Evolutionary conservation across 2,888 invertebrate genomes (phyloP).

Genomic region (Platycnemis pennipes): DNA sequence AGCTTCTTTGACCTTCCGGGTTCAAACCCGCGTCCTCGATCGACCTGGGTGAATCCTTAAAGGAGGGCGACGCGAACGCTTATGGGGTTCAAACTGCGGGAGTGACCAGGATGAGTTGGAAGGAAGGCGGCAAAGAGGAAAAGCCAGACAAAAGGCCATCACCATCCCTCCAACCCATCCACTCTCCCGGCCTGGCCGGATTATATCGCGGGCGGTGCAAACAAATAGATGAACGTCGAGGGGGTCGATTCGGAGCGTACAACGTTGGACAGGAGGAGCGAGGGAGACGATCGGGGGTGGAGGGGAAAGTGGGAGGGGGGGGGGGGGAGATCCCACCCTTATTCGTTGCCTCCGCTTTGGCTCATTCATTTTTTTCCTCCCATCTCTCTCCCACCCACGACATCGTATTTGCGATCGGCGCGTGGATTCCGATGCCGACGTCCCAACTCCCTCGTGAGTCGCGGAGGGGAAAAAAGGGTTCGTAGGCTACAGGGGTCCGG

Average conservation of each 20-base stretch:
- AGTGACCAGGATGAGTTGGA: neutral
- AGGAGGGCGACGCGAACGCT: no score
- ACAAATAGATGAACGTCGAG: neutral
- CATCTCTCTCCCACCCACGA: neutral
- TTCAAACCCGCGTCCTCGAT: no score
- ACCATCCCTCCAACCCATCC: neutral
- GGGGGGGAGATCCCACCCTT: neutral
- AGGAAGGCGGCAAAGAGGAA: neutral
- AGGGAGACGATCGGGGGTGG: neutral
- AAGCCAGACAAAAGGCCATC: neutral
- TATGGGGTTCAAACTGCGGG: no score
- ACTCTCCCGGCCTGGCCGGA: neutral
- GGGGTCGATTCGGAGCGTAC: no score
- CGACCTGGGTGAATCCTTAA: no score
- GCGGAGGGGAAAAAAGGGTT: neutral
- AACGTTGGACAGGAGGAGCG: neutral
- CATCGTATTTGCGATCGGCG: conserved; percentile 4
- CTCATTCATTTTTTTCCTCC: neutral
- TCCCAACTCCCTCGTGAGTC: neutral
- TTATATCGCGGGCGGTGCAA: neutral
- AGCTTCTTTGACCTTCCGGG: no score
- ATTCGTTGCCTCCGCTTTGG: neutral
- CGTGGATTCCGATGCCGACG: conserved; percentile 12
- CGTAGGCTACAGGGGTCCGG: neutral
- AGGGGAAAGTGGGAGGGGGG: neutral